phyloP scores from a whole-genome alignment of 1,140 invertebrate genomes.

The Drosophila fuyamai region DNA sequence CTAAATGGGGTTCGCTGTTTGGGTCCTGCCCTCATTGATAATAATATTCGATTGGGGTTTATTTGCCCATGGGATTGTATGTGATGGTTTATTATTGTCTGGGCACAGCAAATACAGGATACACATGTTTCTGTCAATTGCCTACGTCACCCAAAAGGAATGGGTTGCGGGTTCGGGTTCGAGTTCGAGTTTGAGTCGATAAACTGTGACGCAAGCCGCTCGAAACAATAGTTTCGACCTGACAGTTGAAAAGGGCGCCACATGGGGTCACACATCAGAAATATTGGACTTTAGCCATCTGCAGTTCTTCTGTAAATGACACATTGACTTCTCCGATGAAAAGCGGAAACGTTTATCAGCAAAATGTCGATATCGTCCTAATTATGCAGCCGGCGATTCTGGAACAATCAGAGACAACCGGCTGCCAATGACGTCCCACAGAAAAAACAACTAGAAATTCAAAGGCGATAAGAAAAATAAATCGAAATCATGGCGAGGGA shows the following conservation, averaged over 20 bases:
- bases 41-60: constrained; percentile 82
- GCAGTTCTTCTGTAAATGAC: constrained; percentile 15
- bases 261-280: constrained; percentile 34
- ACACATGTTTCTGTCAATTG: constrained; percentile 52
- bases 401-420: constrained; percentile 25
- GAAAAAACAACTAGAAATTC: constrained; percentile 23
- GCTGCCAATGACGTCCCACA: constrained; percentile 14
- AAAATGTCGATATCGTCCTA: constrained; percentile 28
- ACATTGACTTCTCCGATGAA: constrained; percentile 30
- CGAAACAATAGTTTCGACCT: constrained; percentile 35
- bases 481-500: constrained; percentile 23
- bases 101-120: constrained; percentile 46
- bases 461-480: constrained; percentile 35
- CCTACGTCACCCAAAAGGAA: constrained; percentile 44
- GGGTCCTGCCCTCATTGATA: constrained; percentile 66
- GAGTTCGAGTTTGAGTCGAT: constrained; percentile 14
- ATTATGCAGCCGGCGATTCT: constrained; percentile 38
- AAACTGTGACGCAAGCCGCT: constrained; percentile 64
- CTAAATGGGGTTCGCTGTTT: constrained; percentile 54
- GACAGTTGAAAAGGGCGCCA: constrained; percentile 50
- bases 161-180: background rate
- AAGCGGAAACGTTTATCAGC: constrained; percentile 50
- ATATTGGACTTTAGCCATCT: constrained; percentile 37
- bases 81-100: constrained; percentile 81
- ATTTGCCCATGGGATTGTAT: constrained; percentile 73